phyloP scores from a whole-genome alignment of 2,113 vertebrate species.

The Melanerpes formicivorus region DNA sequence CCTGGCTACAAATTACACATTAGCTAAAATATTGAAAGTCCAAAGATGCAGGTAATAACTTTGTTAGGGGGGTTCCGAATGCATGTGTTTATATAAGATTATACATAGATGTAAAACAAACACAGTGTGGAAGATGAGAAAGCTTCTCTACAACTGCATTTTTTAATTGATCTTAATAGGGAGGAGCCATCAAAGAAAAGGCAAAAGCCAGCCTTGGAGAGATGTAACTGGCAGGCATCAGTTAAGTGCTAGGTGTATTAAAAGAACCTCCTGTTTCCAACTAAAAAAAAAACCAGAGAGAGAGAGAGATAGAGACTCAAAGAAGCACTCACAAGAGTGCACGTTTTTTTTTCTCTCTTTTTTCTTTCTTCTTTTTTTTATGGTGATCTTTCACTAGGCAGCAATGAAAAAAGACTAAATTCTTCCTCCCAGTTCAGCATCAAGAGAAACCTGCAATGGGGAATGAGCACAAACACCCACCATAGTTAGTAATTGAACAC shows the following conservation, averaged over 20 bases:
- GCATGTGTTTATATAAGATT: neutral
- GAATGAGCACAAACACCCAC: accelerated
- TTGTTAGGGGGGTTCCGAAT: neutral
- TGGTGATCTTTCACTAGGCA: neutral
- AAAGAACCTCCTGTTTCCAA: neutral
- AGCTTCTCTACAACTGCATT: neutral
- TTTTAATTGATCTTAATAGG: neutral
- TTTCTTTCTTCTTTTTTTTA: neutral
- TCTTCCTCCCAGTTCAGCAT: neutral
- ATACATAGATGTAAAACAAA: neutral
- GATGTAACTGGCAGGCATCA: neutral
- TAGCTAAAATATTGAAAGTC: neutral
- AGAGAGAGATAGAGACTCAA: neutral
- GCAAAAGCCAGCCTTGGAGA: neutral
- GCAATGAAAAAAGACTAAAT: neutral
- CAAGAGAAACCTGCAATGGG: neutral
- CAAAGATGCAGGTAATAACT: neutral
- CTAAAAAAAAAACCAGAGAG: neutral
- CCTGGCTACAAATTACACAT: neutral
- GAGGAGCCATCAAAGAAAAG: neutral
- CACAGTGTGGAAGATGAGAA: neutral
- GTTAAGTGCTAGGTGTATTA: neutral
- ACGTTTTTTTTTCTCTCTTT: neutral
- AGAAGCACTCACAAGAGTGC: accelerated
- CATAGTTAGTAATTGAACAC: neutral